Base-by-base conservation (phyloP, 2,888 invertebrate genomes). In the Volucella bombylans region DNA sequence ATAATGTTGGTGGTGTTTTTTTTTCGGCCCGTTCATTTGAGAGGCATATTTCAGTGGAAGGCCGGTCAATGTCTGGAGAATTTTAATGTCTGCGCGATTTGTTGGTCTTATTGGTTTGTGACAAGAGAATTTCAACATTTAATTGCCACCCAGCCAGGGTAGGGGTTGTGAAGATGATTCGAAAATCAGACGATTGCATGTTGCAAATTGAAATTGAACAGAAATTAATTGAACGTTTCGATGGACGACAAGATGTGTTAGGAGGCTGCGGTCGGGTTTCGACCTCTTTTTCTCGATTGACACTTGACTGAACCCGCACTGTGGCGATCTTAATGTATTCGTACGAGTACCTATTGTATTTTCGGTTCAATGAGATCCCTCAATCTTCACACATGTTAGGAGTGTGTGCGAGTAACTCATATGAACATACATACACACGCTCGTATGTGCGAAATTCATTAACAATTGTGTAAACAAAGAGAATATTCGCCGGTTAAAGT, bases 11-110 rank as follows among this genome's bases (percentile, higher is more conserved):
- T 18, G 18, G 18, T 18, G 18, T 55, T 57, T 59, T 14, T 68
- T 55, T 12, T 38, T 38, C 14, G 11, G n/a, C n/a, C 31, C 15
- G 12, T 69, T 47, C 31, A 11, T 43, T 31, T 62, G 43, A 8
- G 38, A 49, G 62, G 31, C 77, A 55, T 41, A 64, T 65, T 74
- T 62, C 15, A 69, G 49, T 71, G 49, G 69, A 83, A 71, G 71
- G 71, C 50, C 80, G 71, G 79, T 80, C 83, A 83, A 31, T 80
- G 79, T 55, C 74, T 82, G 78, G 43, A 12, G 45, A 12, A 14
- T 59, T 39, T 52, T 4, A 31, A 31, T 31, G 31, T 31, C 31
- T 31, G 31, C 4, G 6, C 6, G 31, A 31, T 67, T 64, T 73
- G 72, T 54, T 45, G 43, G 55, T 45, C 18, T 47, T 14, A 69